Evolutionary conservation across 1,140 invertebrate genomes (phyloP).

Genomic region (Trinorchestia longiramus): DNA sequence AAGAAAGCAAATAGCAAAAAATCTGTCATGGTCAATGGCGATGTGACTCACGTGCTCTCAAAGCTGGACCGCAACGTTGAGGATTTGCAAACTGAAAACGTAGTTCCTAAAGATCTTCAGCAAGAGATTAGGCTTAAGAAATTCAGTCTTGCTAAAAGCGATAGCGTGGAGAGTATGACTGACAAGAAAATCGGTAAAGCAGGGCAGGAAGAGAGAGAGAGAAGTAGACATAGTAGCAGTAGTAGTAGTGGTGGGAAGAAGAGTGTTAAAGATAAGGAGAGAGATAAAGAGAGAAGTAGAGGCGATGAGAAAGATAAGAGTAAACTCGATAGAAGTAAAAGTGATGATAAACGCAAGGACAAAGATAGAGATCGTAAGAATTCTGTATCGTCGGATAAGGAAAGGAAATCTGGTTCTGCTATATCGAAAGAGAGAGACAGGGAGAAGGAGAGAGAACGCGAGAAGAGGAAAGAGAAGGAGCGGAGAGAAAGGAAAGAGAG

Average conservation of each 20-base stretch:
- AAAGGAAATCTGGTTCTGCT: conserved; percentile 37
- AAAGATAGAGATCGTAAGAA: conserved; percentile 59
- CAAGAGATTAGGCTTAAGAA: conserved; percentile 13
- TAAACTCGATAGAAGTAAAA: conserved; percentile 61
- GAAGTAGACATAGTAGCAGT: conserved; percentile 49
- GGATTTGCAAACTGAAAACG: background rate
- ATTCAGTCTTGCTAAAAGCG: conserved; percentile 4
- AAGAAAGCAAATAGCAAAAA: background rate
- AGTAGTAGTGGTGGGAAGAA: conserved; percentile 37
- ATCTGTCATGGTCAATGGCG: background rate
- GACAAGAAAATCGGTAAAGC: conserved; percentile 49
- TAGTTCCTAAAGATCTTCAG: background rate
- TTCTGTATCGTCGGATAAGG: background rate
- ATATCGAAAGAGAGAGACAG: conserved; percentile 23
- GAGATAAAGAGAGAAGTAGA: conserved; percentile 67
- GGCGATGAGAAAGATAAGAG: conserved; percentile 66
- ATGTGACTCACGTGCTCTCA: background rate
- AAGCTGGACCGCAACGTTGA: background rate
- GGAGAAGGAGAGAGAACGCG: conserved; percentile 47
- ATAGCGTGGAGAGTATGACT: background rate
- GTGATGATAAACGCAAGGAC: conserved; percentile 48
- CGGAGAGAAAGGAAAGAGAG: conserved; percentile 21
- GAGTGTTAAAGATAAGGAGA: conserved; percentile 67
- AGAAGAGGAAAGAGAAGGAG: conserved; percentile 49
- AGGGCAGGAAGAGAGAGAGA: conserved; percentile 43